Conservation (phyloP, 2,113 vertebrate genomes). For the Isurus oxyrinchus region DNA sequence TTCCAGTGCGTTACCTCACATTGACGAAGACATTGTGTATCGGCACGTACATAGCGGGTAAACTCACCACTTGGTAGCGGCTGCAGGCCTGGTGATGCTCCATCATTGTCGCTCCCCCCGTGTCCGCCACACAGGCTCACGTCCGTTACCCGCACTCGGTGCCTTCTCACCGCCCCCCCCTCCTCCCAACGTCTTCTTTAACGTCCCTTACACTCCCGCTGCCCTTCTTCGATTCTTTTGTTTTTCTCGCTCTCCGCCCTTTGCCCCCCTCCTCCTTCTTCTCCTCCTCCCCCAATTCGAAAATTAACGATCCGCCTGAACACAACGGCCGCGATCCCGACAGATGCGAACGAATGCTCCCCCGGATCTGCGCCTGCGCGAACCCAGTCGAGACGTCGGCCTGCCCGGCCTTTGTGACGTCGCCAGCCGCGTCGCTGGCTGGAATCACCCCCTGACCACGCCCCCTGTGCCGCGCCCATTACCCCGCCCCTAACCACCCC, state of each 20-base stretch:
- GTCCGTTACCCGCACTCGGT: not conserved
- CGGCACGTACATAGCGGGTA: no score
- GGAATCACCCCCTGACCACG: no score
- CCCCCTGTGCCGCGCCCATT: no score
- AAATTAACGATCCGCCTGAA: not conserved
- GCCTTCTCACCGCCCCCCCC: no score
- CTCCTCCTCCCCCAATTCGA: not conserved
- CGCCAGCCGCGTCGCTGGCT: no score
- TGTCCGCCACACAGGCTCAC: not conserved
- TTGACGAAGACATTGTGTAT: no score
- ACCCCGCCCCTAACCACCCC: no score
- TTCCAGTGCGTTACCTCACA: no score
- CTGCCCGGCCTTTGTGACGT: not conserved
- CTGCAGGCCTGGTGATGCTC: constrained; percentile 37
- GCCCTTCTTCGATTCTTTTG: not conserved
- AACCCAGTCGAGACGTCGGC: not conserved
- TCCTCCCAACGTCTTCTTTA: not conserved
- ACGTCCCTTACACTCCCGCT: not conserved
- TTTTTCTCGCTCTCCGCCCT: not conserved
- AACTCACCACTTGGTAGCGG: constrained; percentile 29
- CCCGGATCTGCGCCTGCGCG: not conserved
- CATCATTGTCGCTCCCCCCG: constrained; percentile 20
- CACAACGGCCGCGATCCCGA: not conserved
- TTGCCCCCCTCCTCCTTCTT: no score
- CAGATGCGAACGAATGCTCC: no score